Conservation (phyloP, 64 coral and sea anemone species). For the Stichodactyla helianthus region DNA sequence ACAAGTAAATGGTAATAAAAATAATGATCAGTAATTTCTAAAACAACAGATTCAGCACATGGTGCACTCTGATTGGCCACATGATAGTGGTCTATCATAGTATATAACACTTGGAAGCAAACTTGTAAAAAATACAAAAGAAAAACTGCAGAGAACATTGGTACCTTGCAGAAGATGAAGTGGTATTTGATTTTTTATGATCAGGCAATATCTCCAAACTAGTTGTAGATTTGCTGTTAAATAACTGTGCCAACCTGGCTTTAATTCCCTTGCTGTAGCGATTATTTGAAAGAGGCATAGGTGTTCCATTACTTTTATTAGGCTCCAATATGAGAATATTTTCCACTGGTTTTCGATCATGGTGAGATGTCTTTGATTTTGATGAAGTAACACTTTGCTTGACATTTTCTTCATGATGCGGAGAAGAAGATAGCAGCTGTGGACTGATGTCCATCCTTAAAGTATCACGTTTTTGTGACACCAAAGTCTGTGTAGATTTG, state of each 20-base stretch:
- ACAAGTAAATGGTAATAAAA: not conserved
- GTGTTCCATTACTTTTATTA: not conserved
- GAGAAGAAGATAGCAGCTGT: not conserved
- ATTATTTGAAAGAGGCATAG: conserved; percentile 28
- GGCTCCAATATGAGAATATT: not conserved
- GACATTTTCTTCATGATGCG: not conserved
- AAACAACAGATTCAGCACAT: no score
- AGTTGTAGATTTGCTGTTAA: conserved; percentile 51
- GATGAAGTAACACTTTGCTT: not conserved
- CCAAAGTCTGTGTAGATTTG: not conserved
- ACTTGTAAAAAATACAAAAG: no score
- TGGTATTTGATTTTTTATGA: not conserved
- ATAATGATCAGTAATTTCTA: not conserved
- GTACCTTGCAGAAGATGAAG: conserved; percentile 12
- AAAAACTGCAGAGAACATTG: no score
- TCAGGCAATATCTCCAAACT: not conserved
- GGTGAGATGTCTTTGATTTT: not conserved
- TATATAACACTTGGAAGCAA: no score
- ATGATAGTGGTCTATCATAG: no score
- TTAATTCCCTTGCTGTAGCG: conserved; percentile 75
- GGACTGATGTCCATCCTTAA: not conserved
- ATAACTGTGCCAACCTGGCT: conserved; percentile 71
- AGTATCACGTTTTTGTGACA: not conserved
- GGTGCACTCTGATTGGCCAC: no score
- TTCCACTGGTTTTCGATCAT: not conserved